Evolutionary conservation across 2,797 vertebrate genomes (phyloP).

Genomic region (Sphenodon punctatus): DNA sequence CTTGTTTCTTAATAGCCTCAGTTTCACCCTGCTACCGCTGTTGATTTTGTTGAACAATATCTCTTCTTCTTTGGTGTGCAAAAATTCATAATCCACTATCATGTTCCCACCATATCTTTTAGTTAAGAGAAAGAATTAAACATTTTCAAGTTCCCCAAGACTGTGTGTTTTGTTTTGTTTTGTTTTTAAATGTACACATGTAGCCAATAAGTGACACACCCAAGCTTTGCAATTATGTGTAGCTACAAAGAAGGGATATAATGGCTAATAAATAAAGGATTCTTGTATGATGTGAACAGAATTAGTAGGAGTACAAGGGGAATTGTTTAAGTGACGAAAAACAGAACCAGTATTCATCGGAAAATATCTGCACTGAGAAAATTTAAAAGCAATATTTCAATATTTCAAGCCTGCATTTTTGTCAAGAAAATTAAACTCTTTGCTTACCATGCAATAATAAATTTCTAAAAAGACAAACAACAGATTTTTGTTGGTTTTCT

Average conservation of each 20-base stretch:
- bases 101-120: no score
- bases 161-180: no score
- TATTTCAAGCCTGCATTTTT: slow-evolving; percentile 14
- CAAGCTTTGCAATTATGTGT: background rate
- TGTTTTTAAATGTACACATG: no score
- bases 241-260: background rate
- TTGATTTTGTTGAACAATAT: no score
- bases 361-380: background rate
- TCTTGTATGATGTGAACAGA: background rate
- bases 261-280: background rate
- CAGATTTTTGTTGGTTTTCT: slow-evolving; percentile 24
- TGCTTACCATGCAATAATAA: slow-evolving; percentile 55
- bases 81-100: no score
- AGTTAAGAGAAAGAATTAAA: no score
- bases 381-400: slow-evolving; percentile 13
- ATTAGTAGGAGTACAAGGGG: background rate
- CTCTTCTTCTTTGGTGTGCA: no score
- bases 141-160: no score
- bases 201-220: no score
- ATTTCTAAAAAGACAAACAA: slow-evolving; percentile 24
- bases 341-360: background rate
- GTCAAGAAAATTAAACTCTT: slow-evolving; percentile 1
- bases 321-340: background rate
- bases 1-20: no score
- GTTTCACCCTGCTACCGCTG: no score